A percentile compares a stretch with the other conserved stretches of the same genome.
phyloP scores from a whole-genome alignment of 2,797 vertebrate species.

The Phaenicophaeus curvirostris region DNA sequence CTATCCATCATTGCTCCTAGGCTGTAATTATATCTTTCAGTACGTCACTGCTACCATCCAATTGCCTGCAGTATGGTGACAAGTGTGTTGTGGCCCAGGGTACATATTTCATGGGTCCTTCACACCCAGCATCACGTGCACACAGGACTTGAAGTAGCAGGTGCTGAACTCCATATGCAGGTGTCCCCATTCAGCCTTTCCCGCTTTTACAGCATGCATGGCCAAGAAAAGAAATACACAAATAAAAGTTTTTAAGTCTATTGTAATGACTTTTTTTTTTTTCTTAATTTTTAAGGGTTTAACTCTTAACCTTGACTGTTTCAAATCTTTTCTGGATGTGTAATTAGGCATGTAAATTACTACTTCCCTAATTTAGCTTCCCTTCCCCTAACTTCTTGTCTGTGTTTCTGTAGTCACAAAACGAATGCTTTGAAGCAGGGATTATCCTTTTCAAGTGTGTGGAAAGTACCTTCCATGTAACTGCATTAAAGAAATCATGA shows the following conservation, averaged over 20 bases:
- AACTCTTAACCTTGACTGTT: neutral
- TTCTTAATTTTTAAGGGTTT: neutral
- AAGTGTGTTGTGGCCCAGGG: accelerated
- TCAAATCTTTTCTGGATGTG: neutral
- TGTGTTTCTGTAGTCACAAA: neutral
- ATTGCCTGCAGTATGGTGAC: neutral
- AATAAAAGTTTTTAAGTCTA: neutral
- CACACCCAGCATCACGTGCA: neutral
- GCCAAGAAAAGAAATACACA: neutral
- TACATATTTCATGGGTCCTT: neutral
- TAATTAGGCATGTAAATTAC: neutral
- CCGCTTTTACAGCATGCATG: accelerated
- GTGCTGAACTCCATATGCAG: neutral
- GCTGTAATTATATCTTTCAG: neutral
- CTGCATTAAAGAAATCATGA: neutral
- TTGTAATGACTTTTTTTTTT: neutral
- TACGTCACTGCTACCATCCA: neutral
- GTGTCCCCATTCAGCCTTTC: neutral
- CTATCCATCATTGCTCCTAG: neutral
- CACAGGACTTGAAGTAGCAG: neutral
- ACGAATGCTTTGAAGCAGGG: conserved; percentile 1
- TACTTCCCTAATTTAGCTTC: neutral
- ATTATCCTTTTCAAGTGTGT: neutral
- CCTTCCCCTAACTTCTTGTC: neutral
- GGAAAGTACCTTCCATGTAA: conserved; percentile 17